Conservation (phyloP, 2,113 vertebrate genomes). For the Seriola quinqueradiata region DNA sequence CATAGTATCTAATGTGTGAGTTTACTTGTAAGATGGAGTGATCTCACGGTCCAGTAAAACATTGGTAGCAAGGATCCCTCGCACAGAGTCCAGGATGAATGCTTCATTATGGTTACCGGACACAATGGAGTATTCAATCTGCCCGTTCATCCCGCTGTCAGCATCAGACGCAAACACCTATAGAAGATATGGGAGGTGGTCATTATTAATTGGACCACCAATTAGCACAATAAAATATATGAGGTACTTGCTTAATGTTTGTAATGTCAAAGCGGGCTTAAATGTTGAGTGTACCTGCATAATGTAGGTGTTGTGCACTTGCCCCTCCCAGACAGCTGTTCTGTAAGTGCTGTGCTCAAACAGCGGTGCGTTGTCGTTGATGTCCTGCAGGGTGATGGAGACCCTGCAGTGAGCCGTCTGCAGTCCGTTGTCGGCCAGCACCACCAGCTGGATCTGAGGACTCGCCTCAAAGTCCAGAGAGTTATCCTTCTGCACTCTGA, state of each 20-base stretch:
- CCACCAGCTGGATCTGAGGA: constrained; percentile 82
- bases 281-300: constrained; percentile 85
- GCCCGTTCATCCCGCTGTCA: constrained; percentile 89
- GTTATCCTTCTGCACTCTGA: constrained; percentile 87
- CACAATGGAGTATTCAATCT: constrained; percentile 89
- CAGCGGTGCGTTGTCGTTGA: constrained; percentile 89
- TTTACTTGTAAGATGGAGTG: constrained; percentile 89
- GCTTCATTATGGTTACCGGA: constrained; percentile 88
- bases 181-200: background rate
- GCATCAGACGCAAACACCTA: constrained; percentile 91
- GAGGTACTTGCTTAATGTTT: background rate
- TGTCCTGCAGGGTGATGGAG: constrained; percentile 86
- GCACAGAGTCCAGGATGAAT: constrained; percentile 88
- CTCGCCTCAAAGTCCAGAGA: constrained; percentile 90
- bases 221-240: background rate
- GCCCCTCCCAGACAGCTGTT: constrained; percentile 89
- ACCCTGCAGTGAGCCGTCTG: constrained; percentile 85
- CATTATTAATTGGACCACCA: background rate
- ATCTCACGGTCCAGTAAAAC: constrained; percentile 88
- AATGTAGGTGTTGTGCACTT: constrained; percentile 83
- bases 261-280: background rate
- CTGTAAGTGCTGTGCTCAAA: constrained; percentile 88
- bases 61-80: constrained; percentile 88
- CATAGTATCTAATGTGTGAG: background rate
- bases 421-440: constrained; percentile 86